Evolutionary conservation across 2,113 vertebrate species (phyloP).

Genomic region (Proterorhinus semilunaris): DNA sequence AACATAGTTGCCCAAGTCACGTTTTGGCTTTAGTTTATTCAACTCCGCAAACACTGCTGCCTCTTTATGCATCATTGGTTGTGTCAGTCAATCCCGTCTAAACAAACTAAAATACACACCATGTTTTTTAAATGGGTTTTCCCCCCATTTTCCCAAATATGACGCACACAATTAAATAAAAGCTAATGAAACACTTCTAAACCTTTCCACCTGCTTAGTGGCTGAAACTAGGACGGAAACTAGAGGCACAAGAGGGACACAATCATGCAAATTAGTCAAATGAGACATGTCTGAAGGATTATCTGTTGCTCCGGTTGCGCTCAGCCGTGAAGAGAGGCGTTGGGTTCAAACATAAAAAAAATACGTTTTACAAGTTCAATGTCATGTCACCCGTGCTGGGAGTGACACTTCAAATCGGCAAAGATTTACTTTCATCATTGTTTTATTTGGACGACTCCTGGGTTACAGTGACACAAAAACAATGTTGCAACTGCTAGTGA

Average conservation of each 20-base stretch:
- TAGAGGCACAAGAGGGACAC: neutral
- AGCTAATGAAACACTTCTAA: no score
- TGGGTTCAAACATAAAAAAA: no score
- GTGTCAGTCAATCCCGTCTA: no score
- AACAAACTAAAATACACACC: no score
- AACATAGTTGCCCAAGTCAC: no score
- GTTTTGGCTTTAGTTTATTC: no score
- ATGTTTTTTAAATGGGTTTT: no score
- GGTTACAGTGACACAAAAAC: slow-evolving; percentile 2
- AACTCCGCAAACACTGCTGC: no score
- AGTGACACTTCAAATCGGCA: neutral
- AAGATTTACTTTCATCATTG: neutral
- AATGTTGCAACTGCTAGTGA: neutral
- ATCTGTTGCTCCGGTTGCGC: neutral
- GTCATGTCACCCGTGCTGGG: neutral
- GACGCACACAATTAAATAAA: no score
- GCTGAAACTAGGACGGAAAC: neutral
- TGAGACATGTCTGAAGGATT: neutral
- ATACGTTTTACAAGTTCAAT: neutral
- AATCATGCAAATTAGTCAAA: slow-evolving; percentile 8
- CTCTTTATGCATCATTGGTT: no score
- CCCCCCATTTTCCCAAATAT: no score
- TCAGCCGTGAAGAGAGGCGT: neutral
- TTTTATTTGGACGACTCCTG: neutral
- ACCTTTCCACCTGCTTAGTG: neutral